These are phyloP conservation scores for Tolmerus cingulatus DNA, from an alignment of 2,888 invertebrate species.

Conservation along the genomic window DNA sequence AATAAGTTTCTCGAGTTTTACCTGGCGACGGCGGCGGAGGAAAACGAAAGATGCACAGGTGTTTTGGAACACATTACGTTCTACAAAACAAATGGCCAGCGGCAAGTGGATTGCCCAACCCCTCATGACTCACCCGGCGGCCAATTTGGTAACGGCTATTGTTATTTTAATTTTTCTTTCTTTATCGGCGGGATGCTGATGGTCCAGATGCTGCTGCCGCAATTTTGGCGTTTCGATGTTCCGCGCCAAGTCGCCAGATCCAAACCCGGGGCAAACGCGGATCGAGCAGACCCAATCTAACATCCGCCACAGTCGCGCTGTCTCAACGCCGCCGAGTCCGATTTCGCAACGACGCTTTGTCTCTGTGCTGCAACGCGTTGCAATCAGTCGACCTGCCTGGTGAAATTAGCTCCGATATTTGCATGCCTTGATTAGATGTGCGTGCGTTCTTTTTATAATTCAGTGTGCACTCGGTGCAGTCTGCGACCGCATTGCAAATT, in stretches of 20 bases:
- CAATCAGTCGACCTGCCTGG: not conserved
- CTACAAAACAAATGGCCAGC: conserved; percentile 22
- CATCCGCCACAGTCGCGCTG: not conserved
- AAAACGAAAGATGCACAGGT: conserved; percentile 24
- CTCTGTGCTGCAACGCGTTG: not conserved
- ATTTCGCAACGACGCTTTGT: not conserved
- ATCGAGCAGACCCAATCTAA: not conserved
- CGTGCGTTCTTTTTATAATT: not conserved
- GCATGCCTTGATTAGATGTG: conserved; percentile 3
- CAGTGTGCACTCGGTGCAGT: not conserved
- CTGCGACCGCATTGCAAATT: not conserved
- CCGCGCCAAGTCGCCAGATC: not conserved
- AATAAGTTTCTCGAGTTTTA: conserved; percentile 30
- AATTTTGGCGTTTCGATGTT: not conserved
- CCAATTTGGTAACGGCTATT: not conserved
- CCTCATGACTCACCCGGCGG: not conserved
- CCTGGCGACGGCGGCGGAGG: not conserved
- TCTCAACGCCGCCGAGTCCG: not conserved
- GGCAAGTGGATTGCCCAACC: not conserved
- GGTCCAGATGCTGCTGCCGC: not conserved
- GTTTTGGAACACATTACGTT: conserved; percentile 15
- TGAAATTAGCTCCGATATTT: conserved; percentile 3
- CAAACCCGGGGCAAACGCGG: not conserved
- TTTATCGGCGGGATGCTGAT: not conserved
- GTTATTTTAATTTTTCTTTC: not conserved